Evolutionary conservation across 1,140 invertebrate species (phyloP), one percentile per base, ranked within the genome.

Genomic region (Archivesica marissinica): DNA sequence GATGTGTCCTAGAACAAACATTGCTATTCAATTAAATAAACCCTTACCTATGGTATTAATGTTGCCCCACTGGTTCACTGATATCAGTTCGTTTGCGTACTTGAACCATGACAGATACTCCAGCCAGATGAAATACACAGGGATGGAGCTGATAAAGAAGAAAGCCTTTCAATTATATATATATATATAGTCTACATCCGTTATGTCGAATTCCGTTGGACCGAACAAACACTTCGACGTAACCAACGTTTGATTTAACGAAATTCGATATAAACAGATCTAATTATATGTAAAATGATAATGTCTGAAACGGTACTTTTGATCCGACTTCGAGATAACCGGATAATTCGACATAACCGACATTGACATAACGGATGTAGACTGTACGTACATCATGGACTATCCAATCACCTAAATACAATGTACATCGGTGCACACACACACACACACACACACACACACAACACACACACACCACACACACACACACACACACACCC

Each of bases 81-180:
- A 94, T 0, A 99, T 94, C 0, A 97, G 97, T 94, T 99, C 98
- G 94, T 98, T 98, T 54, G 97, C 97, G 93, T 98, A 99, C 64
- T 96, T 96, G 94, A 99, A 99, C 98, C 98, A 99, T 0, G 98
- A 99, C 23, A 99, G 93, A 93, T 98, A 97, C 20, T 97, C 97
- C 76, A 99, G 94, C 97, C 98, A 99, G 72, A 96, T 95, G 75
- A 99, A 96, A 91, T 98, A 99, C 0, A 95, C 93, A 0, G 98
- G 98, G 28, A 99, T 96, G 25, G 86, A 87, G 13, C 91, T 92
- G 85, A 9, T 85, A 83, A 77, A 80, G 3, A 77, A 68, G 33
- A 80, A 52, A 77, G n/a, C n/a, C n/a, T n/a, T n/a, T 4, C 2
- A 70, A 61, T 23, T 61, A 25, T 4, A n/a, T n/a, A 47, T 9